Evolutionary conservation across 2,888 invertebrate genomes (phyloP), one percentile per base, ranked within the genome.

Genomic region (Sepioteuthis lessoniana): DNA sequence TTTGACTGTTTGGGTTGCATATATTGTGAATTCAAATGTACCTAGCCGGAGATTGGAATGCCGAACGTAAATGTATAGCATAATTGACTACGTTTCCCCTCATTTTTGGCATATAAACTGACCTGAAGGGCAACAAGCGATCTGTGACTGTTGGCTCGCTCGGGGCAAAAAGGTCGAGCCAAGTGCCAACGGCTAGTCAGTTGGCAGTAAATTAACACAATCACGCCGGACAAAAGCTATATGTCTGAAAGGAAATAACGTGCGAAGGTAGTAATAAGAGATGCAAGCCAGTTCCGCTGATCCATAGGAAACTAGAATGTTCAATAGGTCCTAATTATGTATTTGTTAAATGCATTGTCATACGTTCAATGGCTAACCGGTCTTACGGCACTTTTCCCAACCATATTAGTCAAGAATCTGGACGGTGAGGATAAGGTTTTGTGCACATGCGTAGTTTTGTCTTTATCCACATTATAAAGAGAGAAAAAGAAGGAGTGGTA

Each of bases 311-410:
- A 3, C 16, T 35, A 2, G n/a, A 76, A 76, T n/a, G 76, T 35
- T 76, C 76, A 76, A 76, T 76, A 76, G n/a, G n/a, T 76, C n/a
- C 76, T 76, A 76, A 76, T 76, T 76, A 76, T 76, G 16, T 76
- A n/a, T 76, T 76, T 76, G 76, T 76, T 76, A 76, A 76, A 76
- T 76, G 76, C n/a, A 76, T 76, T 76, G 76, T 76, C 76, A 76
- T 76, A 76, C n/a, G 13, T 76, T 76, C 76, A 76, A 76, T 76
- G 76, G 76, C n/a, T n/a, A 76, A 76, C 76, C 76, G 16, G 19
- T 76, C 76, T 76, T n/a, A 76, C 76, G 76, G 76, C 76, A 76
- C n/a, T n/a, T 76, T 76, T 76, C n/a, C 76, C 76, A 76, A 76
- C n/a, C 76, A 76, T 2, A 35, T 76, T n/a, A n/a, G 35, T 2